These are phyloP conservation scores for Haliclona indistincta DNA, from an alignment of 37 sponge, comb jelly and placozoan species.

Conservation along the genomic window DNA sequence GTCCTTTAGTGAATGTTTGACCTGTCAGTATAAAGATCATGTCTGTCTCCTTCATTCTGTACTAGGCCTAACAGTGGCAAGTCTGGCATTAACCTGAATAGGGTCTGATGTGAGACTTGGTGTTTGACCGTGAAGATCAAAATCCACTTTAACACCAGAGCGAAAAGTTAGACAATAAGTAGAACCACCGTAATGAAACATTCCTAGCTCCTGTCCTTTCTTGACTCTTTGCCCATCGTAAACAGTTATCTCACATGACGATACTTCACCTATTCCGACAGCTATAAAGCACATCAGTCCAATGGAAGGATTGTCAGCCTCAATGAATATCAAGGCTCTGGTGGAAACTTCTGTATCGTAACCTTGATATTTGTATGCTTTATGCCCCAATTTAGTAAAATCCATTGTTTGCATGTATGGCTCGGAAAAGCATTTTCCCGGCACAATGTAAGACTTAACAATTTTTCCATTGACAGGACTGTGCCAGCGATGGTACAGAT, in stretches of 20 bases:
- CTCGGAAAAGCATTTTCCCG: neutral
- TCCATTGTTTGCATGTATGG: neutral
- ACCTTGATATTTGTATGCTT: neutral
- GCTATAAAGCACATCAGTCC: constrained; percentile 12
- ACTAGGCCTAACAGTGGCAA: constrained; percentile 47
- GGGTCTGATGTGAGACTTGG: neutral
- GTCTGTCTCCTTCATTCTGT: no score
- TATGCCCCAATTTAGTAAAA: no score
- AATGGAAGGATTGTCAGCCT: constrained; percentile 8
- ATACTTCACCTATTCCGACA: constrained; percentile 9
- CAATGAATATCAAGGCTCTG: constrained; percentile 1
- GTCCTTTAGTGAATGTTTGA: no score
- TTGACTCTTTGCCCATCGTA: neutral
- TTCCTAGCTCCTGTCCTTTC: neutral
- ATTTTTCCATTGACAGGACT: constrained; percentile 11
- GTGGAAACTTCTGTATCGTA: neutral
- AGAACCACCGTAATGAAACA: constrained; percentile 17
- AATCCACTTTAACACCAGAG: neutral
- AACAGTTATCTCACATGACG: constrained; percentile 6
- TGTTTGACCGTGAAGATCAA: constrained; percentile 15
- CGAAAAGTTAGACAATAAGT: neutral
- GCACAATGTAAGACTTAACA: neutral
- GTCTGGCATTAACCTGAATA: constrained; percentile 11
- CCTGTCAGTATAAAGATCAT: no score
- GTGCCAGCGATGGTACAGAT: neutral